Evolutionary conservation across 2,888 invertebrate species (phyloP).

Genomic region (Busseola fusca): DNA sequence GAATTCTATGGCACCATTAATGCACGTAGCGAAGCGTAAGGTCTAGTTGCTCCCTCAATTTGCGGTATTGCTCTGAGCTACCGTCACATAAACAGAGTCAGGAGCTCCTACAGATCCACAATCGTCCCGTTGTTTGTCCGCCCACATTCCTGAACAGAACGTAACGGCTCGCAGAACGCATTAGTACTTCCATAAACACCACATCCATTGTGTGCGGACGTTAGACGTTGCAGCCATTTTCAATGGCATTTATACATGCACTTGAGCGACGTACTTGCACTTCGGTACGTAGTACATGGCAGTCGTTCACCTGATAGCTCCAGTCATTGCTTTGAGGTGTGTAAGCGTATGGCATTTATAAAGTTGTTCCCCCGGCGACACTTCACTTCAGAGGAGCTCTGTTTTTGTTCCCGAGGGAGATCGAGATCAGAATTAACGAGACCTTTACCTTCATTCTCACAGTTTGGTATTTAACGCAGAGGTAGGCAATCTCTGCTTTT

Average conservation of each 20-base stretch:
- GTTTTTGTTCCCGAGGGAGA: constrained; percentile 52
- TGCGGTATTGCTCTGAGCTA: constrained; percentile 63
- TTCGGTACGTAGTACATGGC: constrained; percentile 40
- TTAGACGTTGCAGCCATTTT: constrained; percentile 48
- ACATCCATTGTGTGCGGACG: constrained; percentile 54
- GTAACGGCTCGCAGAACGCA: constrained; percentile 56
- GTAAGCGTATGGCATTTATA: constrained; percentile 60
- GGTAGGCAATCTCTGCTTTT: constrained; percentile 38
- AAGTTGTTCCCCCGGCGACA: constrained; percentile 56
- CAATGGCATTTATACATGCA: constrained; percentile 52
- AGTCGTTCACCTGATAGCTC: constrained; percentile 54
- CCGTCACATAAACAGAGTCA: constrained; percentile 63
- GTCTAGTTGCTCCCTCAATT: constrained; percentile 66
- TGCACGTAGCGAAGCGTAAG: constrained; percentile 61
- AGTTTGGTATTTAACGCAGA: constrained; percentile 46
- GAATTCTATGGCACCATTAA: constrained; percentile 64
- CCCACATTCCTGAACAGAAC: constrained; percentile 64
- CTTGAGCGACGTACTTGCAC: constrained; percentile 46
- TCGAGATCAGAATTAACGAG: constrained; percentile 56
- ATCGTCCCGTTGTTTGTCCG: constrained; percentile 61
- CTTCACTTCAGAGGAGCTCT: constrained; percentile 54
- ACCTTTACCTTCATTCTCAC: constrained; percentile 53
- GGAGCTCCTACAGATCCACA: constrained; percentile 57
- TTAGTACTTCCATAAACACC: constrained; percentile 58
- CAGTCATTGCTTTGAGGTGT: constrained; percentile 62